Conservation (phyloP, 2,113 vertebrate species). For the Ammospiza nelsoni region DNA sequence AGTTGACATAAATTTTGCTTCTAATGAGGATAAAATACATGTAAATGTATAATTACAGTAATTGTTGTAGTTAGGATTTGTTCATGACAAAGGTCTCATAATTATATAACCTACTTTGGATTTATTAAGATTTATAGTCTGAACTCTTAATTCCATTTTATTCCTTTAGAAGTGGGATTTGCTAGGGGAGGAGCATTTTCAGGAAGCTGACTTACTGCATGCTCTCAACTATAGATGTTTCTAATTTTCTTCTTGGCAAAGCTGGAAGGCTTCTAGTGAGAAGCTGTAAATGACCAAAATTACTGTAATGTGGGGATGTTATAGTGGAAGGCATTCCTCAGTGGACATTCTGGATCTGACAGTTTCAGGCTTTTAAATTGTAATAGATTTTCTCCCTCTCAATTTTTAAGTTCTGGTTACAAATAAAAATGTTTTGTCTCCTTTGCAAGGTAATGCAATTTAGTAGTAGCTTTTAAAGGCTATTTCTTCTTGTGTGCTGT, state of each 20-base stretch:
- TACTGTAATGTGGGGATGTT: not conserved
- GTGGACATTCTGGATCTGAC: not conserved
- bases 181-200: not conserved
- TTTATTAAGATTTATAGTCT: constrained; percentile 19
- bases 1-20: constrained; percentile 24
- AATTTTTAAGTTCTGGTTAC: not conserved
- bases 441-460: not conserved
- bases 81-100: constrained; percentile 32
- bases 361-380: not conserved
- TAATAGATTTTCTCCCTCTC: not conserved
- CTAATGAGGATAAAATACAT: constrained; percentile 40
- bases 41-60: constrained; percentile 46
- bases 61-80: constrained; percentile 51
- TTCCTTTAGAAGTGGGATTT: constrained; percentile 20
- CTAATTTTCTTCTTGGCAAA: not conserved
- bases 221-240: not conserved
- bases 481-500: not conserved
- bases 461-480: not conserved
- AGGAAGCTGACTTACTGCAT: not conserved
- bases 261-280: not conserved
- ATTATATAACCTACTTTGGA: constrained; percentile 9
- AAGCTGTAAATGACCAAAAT: not conserved
- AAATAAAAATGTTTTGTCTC: not conserved
- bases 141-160: constrained; percentile 21
- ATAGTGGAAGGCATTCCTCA: not conserved